Evolutionary conservation across 2,888 invertebrate species (phyloP).

Genomic region (Phalera bucephala): DNA sequence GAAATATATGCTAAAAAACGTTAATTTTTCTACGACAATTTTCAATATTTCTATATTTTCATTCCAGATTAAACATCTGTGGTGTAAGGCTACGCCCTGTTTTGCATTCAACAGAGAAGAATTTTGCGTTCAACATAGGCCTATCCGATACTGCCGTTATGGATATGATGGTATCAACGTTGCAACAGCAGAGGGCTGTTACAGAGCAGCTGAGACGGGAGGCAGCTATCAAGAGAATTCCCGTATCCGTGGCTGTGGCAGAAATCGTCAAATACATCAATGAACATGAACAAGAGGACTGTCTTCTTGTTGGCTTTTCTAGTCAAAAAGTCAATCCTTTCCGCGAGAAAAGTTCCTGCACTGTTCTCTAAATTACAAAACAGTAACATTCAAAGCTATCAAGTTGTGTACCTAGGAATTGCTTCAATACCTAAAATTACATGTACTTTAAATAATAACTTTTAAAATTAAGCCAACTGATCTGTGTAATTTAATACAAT

Average conservation of each 20-base stretch:
- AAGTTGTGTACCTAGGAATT: slow-evolving; percentile 9
- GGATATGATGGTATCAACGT: slow-evolving; percentile 96
- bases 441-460: too few species aligned
- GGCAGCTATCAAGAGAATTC: slow-evolving; percentile 93
- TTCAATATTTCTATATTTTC: slow-evolving; percentile 3
- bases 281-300: slow-evolving; percentile 97
- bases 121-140: slow-evolving; percentile 88
- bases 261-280: slow-evolving; percentile 95
- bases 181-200: slow-evolving; percentile 96
- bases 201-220: slow-evolving; percentile 97
- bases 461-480: not conserved
- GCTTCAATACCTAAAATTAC: too few species aligned
- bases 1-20: too few species aligned
- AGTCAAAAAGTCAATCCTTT: slow-evolving; percentile 98
- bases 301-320: slow-evolving; percentile 95
- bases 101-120: slow-evolving; percentile 54
- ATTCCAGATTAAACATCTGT: slow-evolving; percentile 34
- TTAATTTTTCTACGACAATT: too few species aligned
- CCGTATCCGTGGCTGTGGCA: slow-evolving; percentile 94
- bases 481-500: too few species aligned
- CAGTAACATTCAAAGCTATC: slow-evolving; percentile 6
- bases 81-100: slow-evolving; percentile 72
- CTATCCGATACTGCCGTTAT: slow-evolving; percentile 94
- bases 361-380: slow-evolving; percentile 85
- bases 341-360: slow-evolving; percentile 95